A percentile compares a stretch with the other conserved stretches of the same genome.
Conservation (phyloP, 2,888 invertebrate species). For the Isotomurus palustris region DNA sequence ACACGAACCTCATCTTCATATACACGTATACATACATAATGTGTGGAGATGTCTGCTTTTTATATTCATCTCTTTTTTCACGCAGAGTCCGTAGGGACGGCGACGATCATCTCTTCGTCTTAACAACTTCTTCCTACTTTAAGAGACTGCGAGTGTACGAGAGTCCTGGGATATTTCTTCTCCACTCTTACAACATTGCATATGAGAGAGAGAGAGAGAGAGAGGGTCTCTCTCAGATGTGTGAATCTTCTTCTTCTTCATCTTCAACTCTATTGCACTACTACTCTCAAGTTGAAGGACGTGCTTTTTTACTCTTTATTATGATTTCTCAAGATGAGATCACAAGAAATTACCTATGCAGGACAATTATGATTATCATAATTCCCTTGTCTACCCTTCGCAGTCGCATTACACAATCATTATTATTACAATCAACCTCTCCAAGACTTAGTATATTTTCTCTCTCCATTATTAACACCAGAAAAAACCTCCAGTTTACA, state of each 20-base stretch:
- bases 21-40: background rate
- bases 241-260: background rate
- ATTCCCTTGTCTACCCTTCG: too few relatives aligned
- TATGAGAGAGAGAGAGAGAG: background rate
- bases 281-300: slow-evolving; percentile 2
- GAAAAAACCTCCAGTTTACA: too few relatives aligned
- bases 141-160: too few relatives aligned
- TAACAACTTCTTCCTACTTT: slow-evolving; percentile 3
- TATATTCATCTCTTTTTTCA: slow-evolving; percentile 11
- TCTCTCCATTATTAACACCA: too few relatives aligned
- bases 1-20: background rate
- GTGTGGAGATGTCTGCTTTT: slow-evolving; percentile 1
- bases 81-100: slow-evolving; percentile 9
- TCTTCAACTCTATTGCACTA: background rate
- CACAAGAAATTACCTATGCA: too few relatives aligned
- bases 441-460: too few relatives aligned
- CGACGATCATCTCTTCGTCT: slow-evolving; percentile 9
- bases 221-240: background rate
- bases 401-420: too few relatives aligned
- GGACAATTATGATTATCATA: too few relatives aligned
- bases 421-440: too few relatives aligned
- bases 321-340: slow-evolving; percentile 9
- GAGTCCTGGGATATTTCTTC: too few relatives aligned
- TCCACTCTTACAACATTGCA: background rate
- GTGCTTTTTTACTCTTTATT: slow-evolving; percentile 4